Conservation (phyloP, 1,140 invertebrate genomes). For the Copidosoma floridanum region DNA sequence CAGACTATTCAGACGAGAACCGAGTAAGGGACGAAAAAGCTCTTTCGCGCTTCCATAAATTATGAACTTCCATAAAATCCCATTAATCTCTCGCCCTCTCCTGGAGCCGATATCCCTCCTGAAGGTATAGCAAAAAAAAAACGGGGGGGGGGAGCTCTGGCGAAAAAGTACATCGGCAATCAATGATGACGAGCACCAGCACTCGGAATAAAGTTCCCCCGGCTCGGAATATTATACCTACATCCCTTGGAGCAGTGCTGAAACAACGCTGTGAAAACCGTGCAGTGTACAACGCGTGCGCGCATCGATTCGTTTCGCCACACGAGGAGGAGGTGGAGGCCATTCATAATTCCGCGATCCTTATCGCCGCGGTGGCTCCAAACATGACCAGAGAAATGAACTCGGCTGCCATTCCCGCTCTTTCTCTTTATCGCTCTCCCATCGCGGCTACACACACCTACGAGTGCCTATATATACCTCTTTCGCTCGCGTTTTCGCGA, state of each 20-base stretch:
- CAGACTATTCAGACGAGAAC: neutral
- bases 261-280: neutral
- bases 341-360: constrained; percentile 23
- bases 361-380: constrained; percentile 18
- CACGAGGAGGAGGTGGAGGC: too few species aligned
- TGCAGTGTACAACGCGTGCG: too few species aligned
- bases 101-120: neutral
- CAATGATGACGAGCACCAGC: too few species aligned
- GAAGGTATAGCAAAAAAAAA: neutral
- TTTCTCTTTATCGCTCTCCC: too few species aligned
- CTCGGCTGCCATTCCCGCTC: neutral
- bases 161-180: too few species aligned
- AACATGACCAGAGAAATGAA: constrained; percentile 20
- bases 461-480: too few species aligned
- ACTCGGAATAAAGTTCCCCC: neutral
- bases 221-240: too few species aligned
- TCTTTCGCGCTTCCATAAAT: neutral
- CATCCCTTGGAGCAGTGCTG: too few species aligned
- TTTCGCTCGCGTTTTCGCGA: too few species aligned
- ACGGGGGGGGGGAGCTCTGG: too few species aligned
- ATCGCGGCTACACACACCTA: neutral
- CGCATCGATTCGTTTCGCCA: constrained; percentile 15
- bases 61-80: constrained; percentile 6
- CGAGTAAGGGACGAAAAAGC: neutral
- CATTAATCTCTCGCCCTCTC: constrained; percentile 9